These are phyloP conservation scores for Chelonia mydas DNA, from an alignment of 2,797 vertebrate species.

Conservation along the genomic window DNA sequence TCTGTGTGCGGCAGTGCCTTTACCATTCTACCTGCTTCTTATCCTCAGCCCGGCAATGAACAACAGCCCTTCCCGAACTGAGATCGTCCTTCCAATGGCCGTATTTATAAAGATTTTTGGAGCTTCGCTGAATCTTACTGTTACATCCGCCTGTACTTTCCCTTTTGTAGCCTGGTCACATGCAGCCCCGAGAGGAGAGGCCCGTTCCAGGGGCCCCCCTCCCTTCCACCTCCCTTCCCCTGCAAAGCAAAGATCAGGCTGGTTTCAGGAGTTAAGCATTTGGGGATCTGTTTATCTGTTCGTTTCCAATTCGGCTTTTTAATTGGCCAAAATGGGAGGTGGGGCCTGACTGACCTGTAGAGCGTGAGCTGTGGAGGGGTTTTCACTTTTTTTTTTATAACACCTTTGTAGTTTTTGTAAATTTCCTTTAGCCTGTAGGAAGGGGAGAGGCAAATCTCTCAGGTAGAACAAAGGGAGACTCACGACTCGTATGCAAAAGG, in stretches of 20 bases:
- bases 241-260: slow-evolving; percentile 1
- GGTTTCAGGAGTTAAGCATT: slow-evolving; percentile 14
- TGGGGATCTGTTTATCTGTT: background rate
- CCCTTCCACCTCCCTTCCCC: background rate
- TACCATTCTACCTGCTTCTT: slow-evolving; percentile 91
- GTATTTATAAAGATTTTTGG: slow-evolving; percentile 84
- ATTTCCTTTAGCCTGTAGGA: slow-evolving; percentile 14
- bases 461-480: slow-evolving; percentile 32
- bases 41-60: slow-evolving; percentile 89
- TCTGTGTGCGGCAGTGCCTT: slow-evolving; percentile 80
- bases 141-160: slow-evolving; percentile 46
- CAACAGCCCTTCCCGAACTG: slow-evolving; percentile 86
- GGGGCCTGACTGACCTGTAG: background rate
- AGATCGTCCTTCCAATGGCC: slow-evolving; percentile 93
- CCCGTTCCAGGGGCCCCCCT: background rate
- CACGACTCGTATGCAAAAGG: background rate
- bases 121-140: slow-evolving; percentile 89
- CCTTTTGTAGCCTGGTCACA: slow-evolving; percentile 78
- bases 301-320: background rate
- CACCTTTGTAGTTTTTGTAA: slow-evolving; percentile 51
- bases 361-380: slow-evolving; percentile 9
- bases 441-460: slow-evolving; percentile 26
- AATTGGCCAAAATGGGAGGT: slow-evolving; percentile 3
- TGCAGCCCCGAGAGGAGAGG: slow-evolving; percentile 50
- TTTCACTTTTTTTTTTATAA: slow-evolving; percentile 21